These are phyloP conservation scores for Eubucco bourcierii DNA, from an alignment of 2,113 vertebrate genomes.

Conservation along the genomic window DNA sequence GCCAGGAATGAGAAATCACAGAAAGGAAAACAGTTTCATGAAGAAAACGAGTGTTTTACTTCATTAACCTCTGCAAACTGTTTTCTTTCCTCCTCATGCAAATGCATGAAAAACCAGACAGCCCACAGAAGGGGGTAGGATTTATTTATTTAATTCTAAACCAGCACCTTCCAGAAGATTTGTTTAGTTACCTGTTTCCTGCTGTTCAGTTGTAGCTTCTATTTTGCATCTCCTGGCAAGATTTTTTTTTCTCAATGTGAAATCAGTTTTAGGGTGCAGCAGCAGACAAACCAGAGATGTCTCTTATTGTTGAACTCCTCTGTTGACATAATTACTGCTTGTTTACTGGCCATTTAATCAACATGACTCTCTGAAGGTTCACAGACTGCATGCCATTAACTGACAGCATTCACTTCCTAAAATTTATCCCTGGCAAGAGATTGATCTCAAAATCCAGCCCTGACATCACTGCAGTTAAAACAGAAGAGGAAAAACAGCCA, in stretches of 20 bases:
- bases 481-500: background rate
- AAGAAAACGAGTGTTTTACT: background rate
- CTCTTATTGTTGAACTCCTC: background rate
- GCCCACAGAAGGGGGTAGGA: background rate
- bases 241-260: background rate
- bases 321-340: background rate
- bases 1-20: slow-evolving; percentile 13
- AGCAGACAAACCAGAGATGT: background rate
- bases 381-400: background rate
- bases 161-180: background rate
- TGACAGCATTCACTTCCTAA: background rate
- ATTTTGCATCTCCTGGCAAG: background rate
- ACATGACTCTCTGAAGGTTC: background rate
- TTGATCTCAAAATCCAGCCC: background rate
- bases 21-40: background rate
- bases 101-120: background rate
- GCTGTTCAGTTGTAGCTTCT: background rate
- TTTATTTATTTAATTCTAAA: background rate
- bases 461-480: background rate
- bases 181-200: background rate
- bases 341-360: background rate
- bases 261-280: background rate
- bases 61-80: background rate
- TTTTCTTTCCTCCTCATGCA: background rate
- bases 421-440: background rate